Evolutionary conservation across 2,888 invertebrate genomes (phyloP), one percentile per base, ranked within the genome.

Genomic region (Mycalesis mineus): DNA sequence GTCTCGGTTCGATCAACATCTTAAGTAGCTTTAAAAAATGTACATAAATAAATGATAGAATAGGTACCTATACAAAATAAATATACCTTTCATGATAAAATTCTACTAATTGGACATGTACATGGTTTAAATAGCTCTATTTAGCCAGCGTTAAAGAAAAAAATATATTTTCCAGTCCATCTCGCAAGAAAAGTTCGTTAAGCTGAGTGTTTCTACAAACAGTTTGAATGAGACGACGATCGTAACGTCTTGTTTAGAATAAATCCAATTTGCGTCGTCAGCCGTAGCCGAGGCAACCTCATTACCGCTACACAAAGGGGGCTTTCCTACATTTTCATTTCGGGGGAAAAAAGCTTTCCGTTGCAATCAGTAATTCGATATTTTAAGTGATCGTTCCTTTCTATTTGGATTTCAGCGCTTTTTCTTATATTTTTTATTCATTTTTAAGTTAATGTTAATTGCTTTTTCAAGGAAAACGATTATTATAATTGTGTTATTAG

Each of bases 171-270:
- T 45, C 29, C 14, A 9, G 5, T 45, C 29, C 44, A 14, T 22
- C 9, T 22, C 7, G 8, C 7, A 15, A 17, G 15, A 15, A 47
- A n/a, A 7, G 17, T 51, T 51, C 40, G 17, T 52, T 52, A 52
- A n/a, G 31, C 42, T 28, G 17, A 42, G 31, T 33, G 42, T 52
- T 52, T 11, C 47, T 37, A 52, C 33, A 55, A 59, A 59, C 40
- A 44, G 54, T 56, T 56, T 37, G 28, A 22, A 48, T 51, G 45
- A 36, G 50, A 33, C 39, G 53, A 52, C 54, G 49, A 50, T 55
- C 48, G 68, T 77, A 79, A 82, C 79, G 80, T 78, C 75, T 82
- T 84, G 82, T 83, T 83, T 83, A 70, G 73, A 69, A 64, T 59
- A 74, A 83, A 86, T 84, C 79, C 78, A 84, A 87, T 85, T 85